Evolutionary conservation across 2,113 vertebrate species (phyloP), one percentile per base, ranked within the genome.

Genomic region (Rhinopomastus cyanomelas): DNA sequence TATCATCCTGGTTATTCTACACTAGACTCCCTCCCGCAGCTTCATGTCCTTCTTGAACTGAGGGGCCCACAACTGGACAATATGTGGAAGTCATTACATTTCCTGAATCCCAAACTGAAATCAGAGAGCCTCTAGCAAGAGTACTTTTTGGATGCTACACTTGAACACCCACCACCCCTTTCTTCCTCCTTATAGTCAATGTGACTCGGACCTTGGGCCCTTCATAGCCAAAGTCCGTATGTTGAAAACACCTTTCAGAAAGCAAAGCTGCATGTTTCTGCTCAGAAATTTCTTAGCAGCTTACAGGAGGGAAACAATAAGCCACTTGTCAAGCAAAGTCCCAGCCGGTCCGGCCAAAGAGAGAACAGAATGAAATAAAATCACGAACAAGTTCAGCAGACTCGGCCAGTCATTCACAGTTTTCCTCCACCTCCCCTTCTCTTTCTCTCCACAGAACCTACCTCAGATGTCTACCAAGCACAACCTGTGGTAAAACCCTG

Each of bases 181-280:
- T 82, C 81, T 62, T 56, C 8, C 10, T 62, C 30, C 17, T 11
- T 46, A 10, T 51, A 11, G 6, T 51, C 36, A 62, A 15, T 0
- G 0, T 29, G 26, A 69, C 34, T 71, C 52, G 59, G 56, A 83
- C 5, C 22, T 53, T 0, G 0, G 12, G 22, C 88, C 42, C 16
- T 64, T 67, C 9, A 7, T 7, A n/a, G 32, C 16, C 49, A 48
- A 16, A 71, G 11, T 36, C 21, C 16, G 48, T 36, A 48, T 25
- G 32, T 39, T 81, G 44, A 44, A 62, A 71, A n/a, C 37, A 56
- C 46, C 48, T 74, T 88, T 69, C 79, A 4, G 7, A 85, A 87
- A 61, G 42, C 19, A 85, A 34, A 0, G 1, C 46, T 77, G 8
- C 5, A 1, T 73, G 27, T 37, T 85, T 68, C 62, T 73, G 26